phyloP scores from a whole-genome alignment of 2,113 vertebrate species.

The Megaceryle maxima region DNA sequence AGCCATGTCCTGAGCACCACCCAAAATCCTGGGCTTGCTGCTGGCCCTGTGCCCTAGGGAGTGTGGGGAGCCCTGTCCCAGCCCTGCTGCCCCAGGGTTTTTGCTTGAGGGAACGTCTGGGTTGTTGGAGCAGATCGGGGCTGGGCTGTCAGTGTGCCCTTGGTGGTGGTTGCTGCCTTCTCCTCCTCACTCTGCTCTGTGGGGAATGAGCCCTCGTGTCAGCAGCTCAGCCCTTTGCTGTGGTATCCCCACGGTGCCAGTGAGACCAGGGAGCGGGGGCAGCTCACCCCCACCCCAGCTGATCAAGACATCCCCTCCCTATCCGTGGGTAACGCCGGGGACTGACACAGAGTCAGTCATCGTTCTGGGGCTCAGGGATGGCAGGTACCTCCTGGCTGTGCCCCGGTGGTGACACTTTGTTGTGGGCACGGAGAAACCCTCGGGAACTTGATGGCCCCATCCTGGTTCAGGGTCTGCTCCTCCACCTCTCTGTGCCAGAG shows the following conservation, averaged over 20 bases:
- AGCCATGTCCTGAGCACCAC: background rate
- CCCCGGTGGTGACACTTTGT: background rate
- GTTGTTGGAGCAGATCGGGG: fast-evolving
- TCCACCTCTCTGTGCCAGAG: fast-evolving
- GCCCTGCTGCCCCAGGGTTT: fast-evolving
- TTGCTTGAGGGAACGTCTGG: background rate
- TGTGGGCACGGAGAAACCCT: background rate
- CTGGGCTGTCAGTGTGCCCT: background rate
- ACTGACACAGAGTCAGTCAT: background rate
- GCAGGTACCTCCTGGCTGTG: fast-evolving
- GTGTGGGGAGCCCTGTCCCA: background rate
- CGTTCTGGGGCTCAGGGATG: fast-evolving
- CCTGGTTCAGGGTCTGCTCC: background rate
- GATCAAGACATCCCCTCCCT: background rate
- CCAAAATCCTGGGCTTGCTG: fast-evolving
- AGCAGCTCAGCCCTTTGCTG: background rate
- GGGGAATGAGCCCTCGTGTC: background rate
- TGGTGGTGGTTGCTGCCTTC: background rate
- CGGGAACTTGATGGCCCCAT: fast-evolving
- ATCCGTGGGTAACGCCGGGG: fast-evolving
- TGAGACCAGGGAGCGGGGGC: background rate
- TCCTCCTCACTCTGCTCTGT: background rate
- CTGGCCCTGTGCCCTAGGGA: background rate
- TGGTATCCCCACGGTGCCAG: fast-evolving
- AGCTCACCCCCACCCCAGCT: background rate